These are phyloP conservation scores for Agrochola circellaris DNA, from an alignment of 2,888 invertebrate genomes.

Conservation along the genomic window DNA sequence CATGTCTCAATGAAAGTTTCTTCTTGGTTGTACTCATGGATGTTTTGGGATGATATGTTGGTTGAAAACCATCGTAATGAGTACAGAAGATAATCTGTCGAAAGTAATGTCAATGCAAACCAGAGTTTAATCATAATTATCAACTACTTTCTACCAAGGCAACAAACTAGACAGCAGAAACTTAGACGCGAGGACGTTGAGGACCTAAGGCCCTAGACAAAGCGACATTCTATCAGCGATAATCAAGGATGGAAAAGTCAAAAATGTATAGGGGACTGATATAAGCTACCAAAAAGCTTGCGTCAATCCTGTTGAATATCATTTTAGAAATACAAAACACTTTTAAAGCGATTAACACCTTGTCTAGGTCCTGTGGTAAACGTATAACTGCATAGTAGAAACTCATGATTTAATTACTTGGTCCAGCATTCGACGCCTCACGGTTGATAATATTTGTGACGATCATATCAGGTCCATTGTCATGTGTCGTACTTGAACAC, in stretches of 20 bases:
- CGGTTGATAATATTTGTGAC: too few species aligned
- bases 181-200: background rate
- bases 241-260: background rate
- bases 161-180: background rate
- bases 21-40: background rate
- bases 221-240: background rate
- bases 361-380: background rate
- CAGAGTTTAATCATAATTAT: background rate
- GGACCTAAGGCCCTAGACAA: background rate
- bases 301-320: background rate
- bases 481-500: background rate
- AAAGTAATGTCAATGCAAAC: background rate
- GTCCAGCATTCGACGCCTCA: too few species aligned
- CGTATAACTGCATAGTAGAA: background rate
- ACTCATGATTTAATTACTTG: background rate
- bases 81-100: constrained; percentile 1
- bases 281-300: background rate
- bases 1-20: constrained; percentile 47
- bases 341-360: background rate
- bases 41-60: constrained; percentile 17
- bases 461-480: background rate
- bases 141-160: background rate
- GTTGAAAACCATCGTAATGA: background rate
- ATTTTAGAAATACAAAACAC: background rate
- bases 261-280: background rate